Percentiles rank a stretch among this genome's conserved stretches.
These are phyloP conservation scores for Dexiosoma caninum DNA, from an alignment of 2,888 invertebrate species.

Conservation along the genomic window DNA sequence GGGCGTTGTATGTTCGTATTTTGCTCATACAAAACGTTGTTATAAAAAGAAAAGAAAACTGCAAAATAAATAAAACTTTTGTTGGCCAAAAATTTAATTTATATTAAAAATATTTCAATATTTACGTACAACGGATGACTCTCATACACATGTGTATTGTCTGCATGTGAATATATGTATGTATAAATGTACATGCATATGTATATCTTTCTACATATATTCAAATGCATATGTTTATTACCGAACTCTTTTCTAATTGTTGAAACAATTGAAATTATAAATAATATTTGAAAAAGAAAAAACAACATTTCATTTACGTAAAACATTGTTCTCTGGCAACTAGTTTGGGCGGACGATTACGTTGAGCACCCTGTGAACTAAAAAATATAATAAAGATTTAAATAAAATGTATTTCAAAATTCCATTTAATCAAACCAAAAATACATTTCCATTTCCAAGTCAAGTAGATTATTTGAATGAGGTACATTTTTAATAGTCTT, in stretches of 20 bases:
- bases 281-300: background rate
- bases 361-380: background rate
- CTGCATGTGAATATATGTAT: too few relatives aligned
- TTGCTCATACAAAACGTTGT: too few relatives aligned
- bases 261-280: conserved; percentile 10
- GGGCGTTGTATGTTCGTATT: too few relatives aligned
- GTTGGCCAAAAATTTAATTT: conserved; percentile 23
- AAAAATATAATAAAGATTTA: background rate
- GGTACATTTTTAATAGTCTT: background rate
- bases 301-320: background rate
- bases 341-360: background rate
- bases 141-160: too few relatives aligned
- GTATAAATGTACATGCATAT: too few relatives aligned
- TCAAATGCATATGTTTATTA: background rate
- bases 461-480: background rate
- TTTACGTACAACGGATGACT: too few relatives aligned
- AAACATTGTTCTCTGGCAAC: background rate
- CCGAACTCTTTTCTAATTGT: background rate
- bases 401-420: background rate
- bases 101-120: too few relatives aligned
- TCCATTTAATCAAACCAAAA: background rate
- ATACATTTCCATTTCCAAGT: background rate
- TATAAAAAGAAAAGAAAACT: too few relatives aligned
- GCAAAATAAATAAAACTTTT: conserved; percentile 3
- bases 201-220: too few relatives aligned